A percentile compares a stretch with the other conserved stretches of the same genome.
Evolutionary conservation across 30 jellyfish, hydroid and myxozoan species (phyloP).

Genomic region (Cassiopea xamachana): DNA sequence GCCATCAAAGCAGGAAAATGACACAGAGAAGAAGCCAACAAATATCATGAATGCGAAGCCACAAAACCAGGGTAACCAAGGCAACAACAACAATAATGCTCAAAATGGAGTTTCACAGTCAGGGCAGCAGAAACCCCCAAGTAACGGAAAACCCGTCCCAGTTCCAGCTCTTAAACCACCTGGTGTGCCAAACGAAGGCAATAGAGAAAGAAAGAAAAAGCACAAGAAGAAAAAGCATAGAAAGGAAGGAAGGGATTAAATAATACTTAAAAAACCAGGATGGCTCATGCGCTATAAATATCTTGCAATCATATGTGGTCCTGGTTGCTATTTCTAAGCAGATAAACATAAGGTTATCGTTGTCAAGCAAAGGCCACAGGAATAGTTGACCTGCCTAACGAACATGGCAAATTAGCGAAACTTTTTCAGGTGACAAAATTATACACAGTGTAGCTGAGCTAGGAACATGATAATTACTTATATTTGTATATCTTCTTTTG

Average conservation of each 20-base stretch:
- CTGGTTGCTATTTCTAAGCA: no score
- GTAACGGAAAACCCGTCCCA: neutral
- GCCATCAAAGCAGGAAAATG: slow-evolving; percentile 1
- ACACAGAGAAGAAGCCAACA: slow-evolving; percentile 9
- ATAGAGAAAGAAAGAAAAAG: neutral
- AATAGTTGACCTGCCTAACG: neutral
- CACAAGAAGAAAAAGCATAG: slow-evolving; percentile 17
- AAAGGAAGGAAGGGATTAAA: neutral
- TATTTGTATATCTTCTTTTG: no score
- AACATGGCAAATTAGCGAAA: neutral
- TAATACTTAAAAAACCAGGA: neutral
- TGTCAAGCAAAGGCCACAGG: no score
- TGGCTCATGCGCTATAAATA: neutral
- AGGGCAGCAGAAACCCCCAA: slow-evolving; percentile 28
- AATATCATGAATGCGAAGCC: slow-evolving; percentile 10
- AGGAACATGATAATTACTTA: no score
- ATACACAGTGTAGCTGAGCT: no score
- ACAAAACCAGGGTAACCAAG: neutral
- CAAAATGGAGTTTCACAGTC: slow-evolving; percentile 10
- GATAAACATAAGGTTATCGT: no score
- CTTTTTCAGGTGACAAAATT: neutral
- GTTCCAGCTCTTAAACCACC: slow-evolving; percentile 17
- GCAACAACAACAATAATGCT: neutral
- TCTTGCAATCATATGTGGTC: neutral
- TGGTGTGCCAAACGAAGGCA: neutral